Conservation (phyloP, 2,113 vertebrate genomes). For the Centropus unirufus region DNA sequence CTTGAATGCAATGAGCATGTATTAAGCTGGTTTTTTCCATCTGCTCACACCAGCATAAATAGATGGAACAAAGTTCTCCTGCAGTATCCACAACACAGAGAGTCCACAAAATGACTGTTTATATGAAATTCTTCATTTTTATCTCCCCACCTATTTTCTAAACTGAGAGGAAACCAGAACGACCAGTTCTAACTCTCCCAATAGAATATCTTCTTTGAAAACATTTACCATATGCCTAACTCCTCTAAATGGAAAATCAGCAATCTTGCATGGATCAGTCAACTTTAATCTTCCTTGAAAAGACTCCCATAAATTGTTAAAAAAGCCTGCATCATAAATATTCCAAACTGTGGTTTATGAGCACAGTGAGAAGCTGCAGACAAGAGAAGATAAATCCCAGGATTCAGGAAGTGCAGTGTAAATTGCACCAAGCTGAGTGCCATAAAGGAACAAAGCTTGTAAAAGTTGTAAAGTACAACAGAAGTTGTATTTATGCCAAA, state of each 20-base stretch:
- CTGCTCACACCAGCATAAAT: neutral
- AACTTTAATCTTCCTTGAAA: slow-evolving; percentile 20
- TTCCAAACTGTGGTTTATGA: slow-evolving; percentile 19
- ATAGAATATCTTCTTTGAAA: neutral
- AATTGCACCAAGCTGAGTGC: neutral
- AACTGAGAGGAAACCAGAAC: neutral
- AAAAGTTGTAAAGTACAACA: slow-evolving; percentile 15
- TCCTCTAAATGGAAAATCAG: slow-evolving; percentile 11
- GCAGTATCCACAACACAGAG: neutral
- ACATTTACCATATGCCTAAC: neutral
- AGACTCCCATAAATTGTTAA: slow-evolving; percentile 7
- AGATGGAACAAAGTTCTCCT: neutral
- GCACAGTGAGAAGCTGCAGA: slow-evolving; percentile 2
- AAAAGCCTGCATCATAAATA: slow-evolving; percentile 33
- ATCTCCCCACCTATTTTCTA: neutral
- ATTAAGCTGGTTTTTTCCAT: neutral
- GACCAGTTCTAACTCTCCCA: neutral
- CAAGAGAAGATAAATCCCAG: slow-evolving; percentile 27
- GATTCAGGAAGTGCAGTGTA: neutral
- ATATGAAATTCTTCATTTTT: neutral
- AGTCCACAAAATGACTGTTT: neutral
- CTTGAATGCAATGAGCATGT: neutral
- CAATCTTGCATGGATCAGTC: neutral
- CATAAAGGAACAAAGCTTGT: neutral
- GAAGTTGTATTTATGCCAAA: neutral